phyloP scores from a whole-genome alignment of 2,888 invertebrate species.

The Scaptodrosophila latifasciaeformis region DNA sequence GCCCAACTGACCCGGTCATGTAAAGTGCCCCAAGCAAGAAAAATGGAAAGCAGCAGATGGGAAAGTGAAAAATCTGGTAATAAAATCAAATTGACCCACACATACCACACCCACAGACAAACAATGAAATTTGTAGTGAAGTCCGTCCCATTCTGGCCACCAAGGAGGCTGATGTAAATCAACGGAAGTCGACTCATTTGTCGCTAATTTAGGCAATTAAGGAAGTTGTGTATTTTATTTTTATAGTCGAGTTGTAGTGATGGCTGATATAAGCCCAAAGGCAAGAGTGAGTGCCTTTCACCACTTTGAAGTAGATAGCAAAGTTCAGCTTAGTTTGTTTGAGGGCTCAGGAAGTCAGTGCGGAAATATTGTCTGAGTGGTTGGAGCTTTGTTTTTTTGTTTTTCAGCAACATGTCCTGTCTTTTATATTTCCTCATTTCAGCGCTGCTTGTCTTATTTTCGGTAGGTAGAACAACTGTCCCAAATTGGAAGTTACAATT shows the following conservation, averaged over 20 bases:
- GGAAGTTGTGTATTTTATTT: conserved; percentile 26
- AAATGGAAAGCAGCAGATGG: neutral
- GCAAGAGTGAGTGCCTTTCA: conserved; percentile 1
- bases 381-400: no score
- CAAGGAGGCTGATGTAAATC: conserved; percentile 28
- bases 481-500: conserved; percentile 25
- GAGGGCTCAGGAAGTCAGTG: neutral
- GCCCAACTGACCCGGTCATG: no score
- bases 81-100: conserved; percentile 8
- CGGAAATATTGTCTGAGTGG: neutral
- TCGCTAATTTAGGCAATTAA: conserved; percentile 39
- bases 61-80: conserved; percentile 1
- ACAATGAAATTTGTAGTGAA: neutral
- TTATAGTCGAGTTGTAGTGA: conserved; percentile 15
- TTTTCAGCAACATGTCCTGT: no score
- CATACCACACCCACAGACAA: conserved; percentile 6
- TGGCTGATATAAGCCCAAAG: conserved; percentile 1
- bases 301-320: no score
- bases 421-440: no score
- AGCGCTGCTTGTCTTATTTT: no score
- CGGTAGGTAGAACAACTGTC: neutral
- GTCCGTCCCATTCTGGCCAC: conserved; percentile 7
- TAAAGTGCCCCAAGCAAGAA: no score
- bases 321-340: no score
- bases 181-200: conserved; percentile 57